A percentile compares a stretch with the other conserved stretches of the same genome.
Conservation (phyloP, 2,113 vertebrate species). For the Coreoperca whiteheadi region DNA sequence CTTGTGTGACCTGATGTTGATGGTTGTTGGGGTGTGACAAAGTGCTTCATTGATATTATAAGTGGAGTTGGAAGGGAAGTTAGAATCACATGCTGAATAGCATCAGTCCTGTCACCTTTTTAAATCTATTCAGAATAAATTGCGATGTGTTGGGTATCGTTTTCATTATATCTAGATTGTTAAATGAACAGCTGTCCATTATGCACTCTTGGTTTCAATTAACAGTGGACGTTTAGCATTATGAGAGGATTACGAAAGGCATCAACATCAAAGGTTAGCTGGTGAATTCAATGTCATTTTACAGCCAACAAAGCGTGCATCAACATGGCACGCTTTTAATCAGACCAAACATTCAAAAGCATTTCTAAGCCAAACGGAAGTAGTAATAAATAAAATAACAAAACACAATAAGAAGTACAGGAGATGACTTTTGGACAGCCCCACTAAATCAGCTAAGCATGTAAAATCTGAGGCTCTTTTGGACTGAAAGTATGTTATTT, state of each 20-base stretch:
- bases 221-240: neutral
- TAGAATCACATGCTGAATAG: neutral
- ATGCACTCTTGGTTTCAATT: neutral
- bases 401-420: neutral
- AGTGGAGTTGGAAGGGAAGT: constrained; percentile 14
- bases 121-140: neutral
- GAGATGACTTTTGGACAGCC: neutral
- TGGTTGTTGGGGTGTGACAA: neutral
- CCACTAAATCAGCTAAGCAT: neutral
- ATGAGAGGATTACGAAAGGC: no score
- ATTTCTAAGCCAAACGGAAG: neutral
- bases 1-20: constrained; percentile 19
- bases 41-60: constrained; percentile 39
- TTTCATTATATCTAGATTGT: neutral
- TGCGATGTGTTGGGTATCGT: neutral
- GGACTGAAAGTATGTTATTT: neutral
- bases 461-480: neutral
- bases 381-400: neutral
- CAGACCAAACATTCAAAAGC: neutral
- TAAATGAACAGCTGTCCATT: neutral
- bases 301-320: neutral
- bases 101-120: constrained; percentile 4
- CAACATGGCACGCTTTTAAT: neutral
- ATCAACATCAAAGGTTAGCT: neutral
- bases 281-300: neutral